These are phyloP conservation scores for Desmodus rotundus DNA, from an alignment of 2,113 vertebrate genomes.

Conservation along the genomic window DNA sequence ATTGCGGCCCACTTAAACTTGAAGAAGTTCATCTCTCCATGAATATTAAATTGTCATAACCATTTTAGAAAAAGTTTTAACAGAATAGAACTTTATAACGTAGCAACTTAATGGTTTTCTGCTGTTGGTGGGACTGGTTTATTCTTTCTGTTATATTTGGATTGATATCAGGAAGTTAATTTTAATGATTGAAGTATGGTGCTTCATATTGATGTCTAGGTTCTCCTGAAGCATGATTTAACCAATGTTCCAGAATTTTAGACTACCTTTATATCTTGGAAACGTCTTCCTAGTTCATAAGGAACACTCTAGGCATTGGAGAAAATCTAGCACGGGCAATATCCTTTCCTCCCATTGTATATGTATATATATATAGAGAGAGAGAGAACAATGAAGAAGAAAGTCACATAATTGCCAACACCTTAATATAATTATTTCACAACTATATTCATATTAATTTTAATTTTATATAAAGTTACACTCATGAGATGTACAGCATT, in stretches of 20 bases:
- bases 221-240: conserved; percentile 17
- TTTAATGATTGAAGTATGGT: background rate
- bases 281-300: background rate
- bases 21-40: background rate
- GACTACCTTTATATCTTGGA: background rate
- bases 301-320: background rate
- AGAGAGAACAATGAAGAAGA: background rate
- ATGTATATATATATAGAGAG: too few relatives aligned
- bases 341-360: background rate
- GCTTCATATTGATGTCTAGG: background rate
- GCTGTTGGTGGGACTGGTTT: background rate
- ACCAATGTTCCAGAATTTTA: background rate
- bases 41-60: background rate
- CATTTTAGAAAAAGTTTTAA: conserved; percentile 12
- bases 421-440: background rate
- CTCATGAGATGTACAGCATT: background rate
- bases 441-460: background rate
- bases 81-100: conserved; percentile 12
- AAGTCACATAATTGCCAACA: background rate
- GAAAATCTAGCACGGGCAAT: background rate
- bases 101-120: background rate
- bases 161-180: background rate
- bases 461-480: background rate
- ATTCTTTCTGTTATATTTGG: background rate
- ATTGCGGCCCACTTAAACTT: conserved; percentile 3